These are phyloP conservation scores for Heliconius ethilla DNA, from an alignment of 2,888 invertebrate genomes.

Conservation along the genomic window DNA sequence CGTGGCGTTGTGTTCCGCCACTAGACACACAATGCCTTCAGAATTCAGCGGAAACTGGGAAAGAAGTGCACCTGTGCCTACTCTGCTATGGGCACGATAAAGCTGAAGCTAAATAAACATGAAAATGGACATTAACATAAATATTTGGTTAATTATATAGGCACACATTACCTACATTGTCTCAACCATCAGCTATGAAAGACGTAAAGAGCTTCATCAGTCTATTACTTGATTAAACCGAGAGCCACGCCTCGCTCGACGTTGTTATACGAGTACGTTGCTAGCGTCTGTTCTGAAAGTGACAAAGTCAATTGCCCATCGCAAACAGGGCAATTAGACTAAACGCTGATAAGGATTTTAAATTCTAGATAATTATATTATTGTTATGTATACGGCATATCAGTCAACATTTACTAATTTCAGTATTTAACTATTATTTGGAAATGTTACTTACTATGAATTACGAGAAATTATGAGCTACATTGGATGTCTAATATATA, in stretches of 20 bases:
- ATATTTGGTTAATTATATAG: not conserved
- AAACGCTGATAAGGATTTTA: slow-evolving; percentile 23
- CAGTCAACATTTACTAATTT: not conserved
- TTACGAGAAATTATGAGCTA: no score
- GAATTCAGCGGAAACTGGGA: no score
- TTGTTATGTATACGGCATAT: not conserved
- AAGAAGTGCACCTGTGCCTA: no score
- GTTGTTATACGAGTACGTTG: slow-evolving; percentile 31
- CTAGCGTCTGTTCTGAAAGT: slow-evolving; percentile 39
- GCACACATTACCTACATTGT: slow-evolving; percentile 12
- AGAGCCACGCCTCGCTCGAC: slow-evolving; percentile 38
- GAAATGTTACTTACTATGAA: not conserved
- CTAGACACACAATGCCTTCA: no score
- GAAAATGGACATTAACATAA: not conserved
- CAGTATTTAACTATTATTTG: not conserved
- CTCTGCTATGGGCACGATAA: no score
- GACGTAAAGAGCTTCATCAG: slow-evolving; percentile 34
- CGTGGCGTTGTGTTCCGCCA: no score
- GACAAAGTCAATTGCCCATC: slow-evolving; percentile 39
- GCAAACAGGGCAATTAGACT: slow-evolving; percentile 30
- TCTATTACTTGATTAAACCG: slow-evolving; percentile 47
- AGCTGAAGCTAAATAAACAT: no score
- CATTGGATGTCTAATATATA: no score
- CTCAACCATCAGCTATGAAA: slow-evolving; percentile 1
- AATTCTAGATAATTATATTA: slow-evolving; percentile 18